Percentiles rank a stretch among this genome's conserved stretches.
Conservation (phyloP, 2,113 vertebrate genomes). For the Poeciliopsis prolifica region DNA sequence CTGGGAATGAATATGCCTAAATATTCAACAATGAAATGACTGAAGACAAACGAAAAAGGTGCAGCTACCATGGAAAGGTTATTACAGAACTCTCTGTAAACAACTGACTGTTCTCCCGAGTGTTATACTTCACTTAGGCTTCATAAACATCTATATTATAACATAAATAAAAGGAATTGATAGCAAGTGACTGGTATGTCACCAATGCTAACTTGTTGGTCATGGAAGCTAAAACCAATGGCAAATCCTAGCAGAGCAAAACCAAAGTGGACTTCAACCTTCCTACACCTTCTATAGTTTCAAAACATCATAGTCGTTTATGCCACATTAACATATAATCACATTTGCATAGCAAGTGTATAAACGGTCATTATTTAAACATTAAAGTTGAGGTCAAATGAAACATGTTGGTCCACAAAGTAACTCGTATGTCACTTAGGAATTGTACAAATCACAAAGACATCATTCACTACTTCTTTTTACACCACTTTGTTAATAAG, state of each 20-base stretch:
- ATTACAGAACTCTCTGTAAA: too few relatives aligned
- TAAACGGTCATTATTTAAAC: neutral
- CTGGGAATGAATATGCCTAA: too few relatives aligned
- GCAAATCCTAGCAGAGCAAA: neutral
- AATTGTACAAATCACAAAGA: too few relatives aligned
- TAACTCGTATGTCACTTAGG: too few relatives aligned
- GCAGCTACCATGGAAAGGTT: too few relatives aligned
- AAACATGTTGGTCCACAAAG: neutral
- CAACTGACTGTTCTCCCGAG: neutral
- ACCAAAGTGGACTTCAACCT: neutral
- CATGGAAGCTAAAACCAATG: neutral
- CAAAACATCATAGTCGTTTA: neutral
- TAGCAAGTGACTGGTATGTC: neutral
- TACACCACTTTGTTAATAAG: neutral
- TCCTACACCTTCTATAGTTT: neutral
- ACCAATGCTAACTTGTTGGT: neutral
- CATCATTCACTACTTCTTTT: neutral
- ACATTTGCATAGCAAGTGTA: neutral
- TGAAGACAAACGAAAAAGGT: too few relatives aligned
- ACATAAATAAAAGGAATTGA: neutral
- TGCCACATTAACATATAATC: neutral
- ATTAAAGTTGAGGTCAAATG: neutral
- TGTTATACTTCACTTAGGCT: neutral
- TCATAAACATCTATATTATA: neutral
- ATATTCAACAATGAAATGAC: too few relatives aligned